Evolutionary conservation across 1,140 invertebrate species (phyloP).

Genomic region (Argopecten irradians): DNA sequence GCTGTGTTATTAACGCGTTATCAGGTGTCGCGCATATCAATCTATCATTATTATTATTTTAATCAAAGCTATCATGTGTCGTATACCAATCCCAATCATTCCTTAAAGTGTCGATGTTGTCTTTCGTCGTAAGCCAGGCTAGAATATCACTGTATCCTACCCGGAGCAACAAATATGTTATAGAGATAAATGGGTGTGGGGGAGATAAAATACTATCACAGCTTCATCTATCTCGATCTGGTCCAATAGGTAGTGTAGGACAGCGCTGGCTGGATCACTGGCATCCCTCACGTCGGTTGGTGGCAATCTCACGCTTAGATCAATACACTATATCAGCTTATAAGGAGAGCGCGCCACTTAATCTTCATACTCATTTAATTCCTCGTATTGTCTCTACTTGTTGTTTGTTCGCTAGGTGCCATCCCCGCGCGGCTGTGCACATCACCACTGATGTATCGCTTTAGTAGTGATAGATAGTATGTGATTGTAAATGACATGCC

Average conservation of each 20-base stretch:
- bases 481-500: neutral
- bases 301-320: no score
- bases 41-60: no score
- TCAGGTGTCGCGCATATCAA: no score
- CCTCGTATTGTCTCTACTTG: neutral
- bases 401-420: neutral
- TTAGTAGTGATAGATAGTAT: neutral
- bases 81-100: no score
- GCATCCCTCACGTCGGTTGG: no score
- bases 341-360: neutral
- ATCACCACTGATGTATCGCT: neutral
- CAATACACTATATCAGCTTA: neutral
- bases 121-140: neutral
- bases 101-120: neutral
- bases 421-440: neutral
- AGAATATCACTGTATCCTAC: neutral
- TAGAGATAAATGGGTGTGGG: neutral
- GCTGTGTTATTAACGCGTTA: no score
- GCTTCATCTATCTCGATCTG: neutral
- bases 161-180: neutral
- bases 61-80: no score
- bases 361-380: slow-evolving; percentile 2
- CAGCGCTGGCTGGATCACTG: no score
- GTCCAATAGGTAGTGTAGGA: neutral
- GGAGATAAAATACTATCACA: neutral